phyloP scores from a whole-genome alignment of 2,797 vertebrate species.

The Numenius phaeopus region DNA sequence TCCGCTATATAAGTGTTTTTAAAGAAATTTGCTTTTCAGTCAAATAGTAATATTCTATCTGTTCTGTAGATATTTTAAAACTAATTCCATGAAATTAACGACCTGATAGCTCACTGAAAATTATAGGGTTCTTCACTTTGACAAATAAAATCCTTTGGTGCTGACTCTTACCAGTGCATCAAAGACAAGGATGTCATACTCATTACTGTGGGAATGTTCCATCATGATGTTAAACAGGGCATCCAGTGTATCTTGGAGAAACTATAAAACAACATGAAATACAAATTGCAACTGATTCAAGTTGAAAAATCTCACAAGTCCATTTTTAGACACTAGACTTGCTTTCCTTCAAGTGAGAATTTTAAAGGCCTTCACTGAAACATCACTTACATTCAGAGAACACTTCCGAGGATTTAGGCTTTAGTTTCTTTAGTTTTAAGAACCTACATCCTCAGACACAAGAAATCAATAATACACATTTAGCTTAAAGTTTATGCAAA shows the following conservation, averaged over 20 bases:
- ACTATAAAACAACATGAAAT: slow-evolving; percentile 76
- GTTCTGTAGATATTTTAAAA: background rate
- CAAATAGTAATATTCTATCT: background rate
- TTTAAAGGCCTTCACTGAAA: background rate
- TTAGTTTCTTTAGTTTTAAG: background rate
- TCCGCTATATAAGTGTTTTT: background rate
- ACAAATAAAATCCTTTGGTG: background rate
- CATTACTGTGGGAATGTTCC: slow-evolving; percentile 93
- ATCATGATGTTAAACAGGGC: slow-evolving; percentile 99
- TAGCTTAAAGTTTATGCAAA: background rate
- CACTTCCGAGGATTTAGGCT: background rate
- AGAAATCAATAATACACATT: background rate
- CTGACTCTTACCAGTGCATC: slow-evolving; percentile 91
- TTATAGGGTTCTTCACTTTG: background rate
- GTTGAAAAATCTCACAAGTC: background rate
- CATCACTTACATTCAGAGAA: background rate
- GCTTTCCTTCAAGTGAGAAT: background rate
- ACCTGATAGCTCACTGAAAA: background rate
- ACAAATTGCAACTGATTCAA: background rate
- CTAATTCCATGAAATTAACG: background rate
- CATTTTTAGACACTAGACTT: background rate
- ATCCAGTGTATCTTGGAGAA: slow-evolving; percentile 96
- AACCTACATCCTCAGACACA: background rate
- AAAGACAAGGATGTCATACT: slow-evolving; percentile 97
- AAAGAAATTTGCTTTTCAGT: background rate